Evolutionary conservation across 1,140 invertebrate species (phyloP).

Genomic region (Telenomus remus): DNA sequence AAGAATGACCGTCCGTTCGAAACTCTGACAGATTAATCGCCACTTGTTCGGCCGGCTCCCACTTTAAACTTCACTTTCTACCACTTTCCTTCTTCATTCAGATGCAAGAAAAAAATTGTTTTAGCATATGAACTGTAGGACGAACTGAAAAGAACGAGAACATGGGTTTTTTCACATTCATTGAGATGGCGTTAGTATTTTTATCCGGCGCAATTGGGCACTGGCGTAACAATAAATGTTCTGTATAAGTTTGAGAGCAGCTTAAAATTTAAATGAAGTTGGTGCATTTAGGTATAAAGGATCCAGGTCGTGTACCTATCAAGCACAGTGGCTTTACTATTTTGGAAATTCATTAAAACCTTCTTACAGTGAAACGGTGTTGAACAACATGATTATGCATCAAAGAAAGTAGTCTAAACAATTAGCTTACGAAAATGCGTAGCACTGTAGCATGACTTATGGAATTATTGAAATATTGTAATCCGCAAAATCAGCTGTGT

Average conservation of each 20-base stretch:
- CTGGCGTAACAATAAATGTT: conserved; percentile 8
- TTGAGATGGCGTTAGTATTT: background rate
- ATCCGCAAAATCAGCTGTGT: too few relatives aligned
- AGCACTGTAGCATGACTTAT: too few relatives aligned
- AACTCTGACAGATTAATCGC: conserved; percentile 47
- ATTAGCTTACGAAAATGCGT: background rate
- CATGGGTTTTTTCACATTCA: background rate
- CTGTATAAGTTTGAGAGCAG: conserved; percentile 15
- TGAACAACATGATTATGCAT: conserved; percentile 4
- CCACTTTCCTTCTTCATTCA: conserved; percentile 8
- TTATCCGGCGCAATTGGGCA: conserved; percentile 3
- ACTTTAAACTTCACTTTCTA: conserved; percentile 26
- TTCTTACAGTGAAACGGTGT: conserved; percentile 1
- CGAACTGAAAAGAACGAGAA: too few relatives aligned
- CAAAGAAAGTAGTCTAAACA: background rate
- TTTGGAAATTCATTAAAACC: conserved; percentile 20
- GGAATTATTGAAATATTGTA: too few relatives aligned
- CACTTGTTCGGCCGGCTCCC: conserved; percentile 20
- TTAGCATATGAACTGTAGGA: too few relatives aligned
- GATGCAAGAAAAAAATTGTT: background rate
- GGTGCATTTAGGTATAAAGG: conserved; percentile 5
- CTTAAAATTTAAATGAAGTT: conserved; percentile 20
- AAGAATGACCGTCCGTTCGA: conserved; percentile 39
- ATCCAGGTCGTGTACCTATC: conserved; percentile 4
- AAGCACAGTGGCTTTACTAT: conserved; percentile 7